These are phyloP conservation scores for Harpalus rubripes DNA, from an alignment of 2,888 invertebrate genomes.

Conservation along the genomic window DNA sequence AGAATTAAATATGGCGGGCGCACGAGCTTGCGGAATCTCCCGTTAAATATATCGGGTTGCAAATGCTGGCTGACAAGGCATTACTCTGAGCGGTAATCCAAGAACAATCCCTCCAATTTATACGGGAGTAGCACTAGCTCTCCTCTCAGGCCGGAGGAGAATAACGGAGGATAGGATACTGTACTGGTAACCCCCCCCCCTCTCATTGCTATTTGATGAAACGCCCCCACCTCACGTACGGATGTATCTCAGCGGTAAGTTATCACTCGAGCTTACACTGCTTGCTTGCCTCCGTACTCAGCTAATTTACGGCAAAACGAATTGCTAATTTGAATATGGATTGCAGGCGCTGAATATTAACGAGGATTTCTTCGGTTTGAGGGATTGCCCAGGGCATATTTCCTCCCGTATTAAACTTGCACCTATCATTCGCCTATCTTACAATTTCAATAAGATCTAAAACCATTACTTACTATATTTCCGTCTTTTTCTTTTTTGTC, in stretches of 20 bases:
- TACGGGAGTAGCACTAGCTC: conserved; percentile 71
- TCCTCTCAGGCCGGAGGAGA: background rate
- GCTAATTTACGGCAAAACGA: conserved; percentile 58
- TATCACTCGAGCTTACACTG: conserved; percentile 56
- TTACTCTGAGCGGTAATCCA: conserved; percentile 77
- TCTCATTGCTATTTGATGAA: conserved; percentile 78
- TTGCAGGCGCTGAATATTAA: conserved; percentile 47
- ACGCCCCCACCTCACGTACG: conserved; percentile 73
- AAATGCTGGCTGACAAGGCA: conserved; percentile 77
- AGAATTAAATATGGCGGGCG: conserved; percentile 66
- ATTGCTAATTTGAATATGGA: conserved; percentile 59
- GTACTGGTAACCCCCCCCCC: background rate
- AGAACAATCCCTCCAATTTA: conserved; percentile 78
- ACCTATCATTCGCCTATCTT: background rate
- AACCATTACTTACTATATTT: too few species aligned
- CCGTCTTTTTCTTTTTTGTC: too few species aligned
- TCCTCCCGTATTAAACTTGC: background rate
- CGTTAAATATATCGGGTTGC: conserved; percentile 77
- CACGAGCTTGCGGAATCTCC: conserved; percentile 63
- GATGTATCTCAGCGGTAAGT: conserved; percentile 57
- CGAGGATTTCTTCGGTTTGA: conserved; percentile 30
- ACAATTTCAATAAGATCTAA: too few species aligned
- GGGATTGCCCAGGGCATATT: conserved; percentile 34
- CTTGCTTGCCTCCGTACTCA: conserved; percentile 19
- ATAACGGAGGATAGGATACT: background rate